Percentiles rank a stretch among this genome's conserved stretches.
phyloP scores from a whole-genome alignment of 2,888 invertebrate genomes.

The Perizoma affinitatum region DNA sequence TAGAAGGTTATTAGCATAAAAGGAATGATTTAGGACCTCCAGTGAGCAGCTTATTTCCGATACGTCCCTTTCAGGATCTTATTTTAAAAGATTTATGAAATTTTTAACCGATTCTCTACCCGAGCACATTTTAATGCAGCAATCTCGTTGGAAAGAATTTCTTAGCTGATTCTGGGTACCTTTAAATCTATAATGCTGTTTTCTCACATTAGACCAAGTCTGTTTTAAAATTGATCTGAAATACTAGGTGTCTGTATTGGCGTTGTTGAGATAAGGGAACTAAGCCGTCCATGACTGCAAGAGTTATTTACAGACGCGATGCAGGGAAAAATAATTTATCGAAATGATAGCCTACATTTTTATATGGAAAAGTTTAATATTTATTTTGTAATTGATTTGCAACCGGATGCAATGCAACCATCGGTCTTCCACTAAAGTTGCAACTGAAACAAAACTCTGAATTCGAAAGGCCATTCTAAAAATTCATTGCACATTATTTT shows the following conservation, averaged over 20 bases:
- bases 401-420: not conserved
- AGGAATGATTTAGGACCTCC: slow-evolving; percentile 23
- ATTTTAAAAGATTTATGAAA: slow-evolving; percentile 24
- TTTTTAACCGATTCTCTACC: slow-evolving; percentile 2
- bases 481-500: not conserved
- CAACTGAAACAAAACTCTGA: not conserved
- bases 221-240: too few relatives aligned
- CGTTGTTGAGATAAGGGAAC: too few relatives aligned
- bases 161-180: too few relatives aligned
- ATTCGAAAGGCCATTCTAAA: not conserved
- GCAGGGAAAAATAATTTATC: slow-evolving; percentile 6
- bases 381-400: slow-evolving; percentile 6
- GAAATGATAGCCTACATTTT: slow-evolving; percentile 12
- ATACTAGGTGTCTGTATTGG: too few relatives aligned
- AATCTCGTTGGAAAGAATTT: too few relatives aligned
- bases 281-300: not conserved
- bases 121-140: not conserved
- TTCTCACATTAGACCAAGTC: too few relatives aligned
- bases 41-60: slow-evolving; percentile 25
- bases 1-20: slow-evolving; percentile 21
- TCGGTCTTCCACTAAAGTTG: not conserved
- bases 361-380: slow-evolving; percentile 2
- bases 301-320: slow-evolving; percentile 3
- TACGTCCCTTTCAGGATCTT: slow-evolving; percentile 20
- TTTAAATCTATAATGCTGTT: too few relatives aligned